Evolutionary conservation across 2,797 vertebrate genomes (phyloP).

Genomic region (Allobates femoralis): DNA sequence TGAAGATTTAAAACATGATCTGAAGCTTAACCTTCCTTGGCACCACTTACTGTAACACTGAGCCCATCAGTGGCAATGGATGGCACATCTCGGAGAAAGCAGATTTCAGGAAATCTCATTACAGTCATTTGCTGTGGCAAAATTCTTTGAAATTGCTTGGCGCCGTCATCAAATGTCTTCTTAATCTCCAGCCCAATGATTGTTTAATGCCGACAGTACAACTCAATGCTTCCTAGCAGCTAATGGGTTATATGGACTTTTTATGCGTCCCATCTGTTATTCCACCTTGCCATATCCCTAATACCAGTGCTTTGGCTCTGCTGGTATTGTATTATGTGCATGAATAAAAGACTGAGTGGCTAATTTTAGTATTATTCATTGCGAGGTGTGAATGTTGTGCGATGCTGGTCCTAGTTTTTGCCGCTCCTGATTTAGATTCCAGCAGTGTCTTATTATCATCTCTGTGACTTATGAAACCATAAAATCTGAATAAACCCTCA

Average conservation of each 20-base stretch:
- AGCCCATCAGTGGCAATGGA: slow-evolving; percentile 62
- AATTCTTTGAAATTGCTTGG: slow-evolving; percentile 50
- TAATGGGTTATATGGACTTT: slow-evolving; percentile 41
- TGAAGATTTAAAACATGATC: slow-evolving; percentile 28
- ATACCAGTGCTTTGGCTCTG: slow-evolving; percentile 32
- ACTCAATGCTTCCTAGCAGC: slow-evolving; percentile 23
- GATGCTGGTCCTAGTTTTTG: slow-evolving; percentile 17
- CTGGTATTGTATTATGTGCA: slow-evolving; percentile 21
- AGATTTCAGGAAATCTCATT: slow-evolving; percentile 77
- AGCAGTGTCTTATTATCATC: slow-evolving; percentile 56
- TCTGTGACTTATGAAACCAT: slow-evolving; percentile 62
- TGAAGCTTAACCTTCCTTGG: slow-evolving; percentile 44
- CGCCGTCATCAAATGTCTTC: slow-evolving; percentile 9
- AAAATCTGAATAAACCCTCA: slow-evolving; percentile 61
- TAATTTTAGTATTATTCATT: slow-evolving; percentile 22
- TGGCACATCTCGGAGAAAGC: slow-evolving; percentile 74
- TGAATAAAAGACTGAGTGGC: neutral
- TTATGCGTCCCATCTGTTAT: slow-evolving; percentile 52
- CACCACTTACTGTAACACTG: slow-evolving; percentile 7
- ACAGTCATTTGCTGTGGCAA: slow-evolving; percentile 70
- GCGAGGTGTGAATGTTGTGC: slow-evolving; percentile 32
- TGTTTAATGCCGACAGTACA: slow-evolving; percentile 3
- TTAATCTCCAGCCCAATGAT: slow-evolving; percentile 29
- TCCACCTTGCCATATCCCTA: slow-evolving; percentile 1
- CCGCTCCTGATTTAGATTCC: slow-evolving; percentile 47